These are phyloP conservation scores for Clupea harengus DNA, from an alignment of 2,113 vertebrate species.

Conservation along the genomic window DNA sequence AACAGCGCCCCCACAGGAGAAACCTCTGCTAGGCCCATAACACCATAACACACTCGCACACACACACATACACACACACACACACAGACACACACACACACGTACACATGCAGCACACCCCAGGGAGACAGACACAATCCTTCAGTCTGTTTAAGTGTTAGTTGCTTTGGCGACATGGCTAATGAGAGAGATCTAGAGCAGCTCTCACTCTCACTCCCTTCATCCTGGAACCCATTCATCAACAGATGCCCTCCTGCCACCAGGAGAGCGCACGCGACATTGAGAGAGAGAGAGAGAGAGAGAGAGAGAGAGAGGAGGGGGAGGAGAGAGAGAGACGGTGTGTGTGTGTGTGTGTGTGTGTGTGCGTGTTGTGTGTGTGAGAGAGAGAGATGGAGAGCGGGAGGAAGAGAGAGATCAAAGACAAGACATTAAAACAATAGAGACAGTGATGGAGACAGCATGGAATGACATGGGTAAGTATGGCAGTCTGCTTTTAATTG, in stretches of 20 bases:
- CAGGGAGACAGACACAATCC: neutral
- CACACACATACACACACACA: too few species aligned
- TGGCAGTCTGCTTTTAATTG: neutral
- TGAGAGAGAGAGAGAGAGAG: constrained; percentile 17
- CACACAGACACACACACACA: neutral
- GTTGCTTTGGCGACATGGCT: constrained; percentile 1
- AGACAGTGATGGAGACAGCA: neutral
- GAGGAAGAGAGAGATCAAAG: neutral
- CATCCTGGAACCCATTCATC: constrained; percentile 44
- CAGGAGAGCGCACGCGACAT: neutral
- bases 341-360: neutral
- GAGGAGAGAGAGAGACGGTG: neutral
- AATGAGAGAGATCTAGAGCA: constrained; percentile 25
- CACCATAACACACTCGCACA: too few species aligned
- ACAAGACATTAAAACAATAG: neutral
- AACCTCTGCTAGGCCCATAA: too few species aligned
- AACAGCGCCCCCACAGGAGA: too few species aligned
- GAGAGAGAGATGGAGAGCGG: neutral
- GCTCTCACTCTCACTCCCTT: constrained; percentile 6
- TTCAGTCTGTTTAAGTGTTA: neutral
- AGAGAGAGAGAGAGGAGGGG: neutral
- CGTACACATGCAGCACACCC: neutral
- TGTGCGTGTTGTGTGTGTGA: neutral
- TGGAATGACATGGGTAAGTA: neutral
- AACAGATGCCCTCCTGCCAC: constrained; percentile 45